Evolutionary conservation across 2,888 invertebrate species (phyloP).

Genomic region (Druceiella hillmani): DNA sequence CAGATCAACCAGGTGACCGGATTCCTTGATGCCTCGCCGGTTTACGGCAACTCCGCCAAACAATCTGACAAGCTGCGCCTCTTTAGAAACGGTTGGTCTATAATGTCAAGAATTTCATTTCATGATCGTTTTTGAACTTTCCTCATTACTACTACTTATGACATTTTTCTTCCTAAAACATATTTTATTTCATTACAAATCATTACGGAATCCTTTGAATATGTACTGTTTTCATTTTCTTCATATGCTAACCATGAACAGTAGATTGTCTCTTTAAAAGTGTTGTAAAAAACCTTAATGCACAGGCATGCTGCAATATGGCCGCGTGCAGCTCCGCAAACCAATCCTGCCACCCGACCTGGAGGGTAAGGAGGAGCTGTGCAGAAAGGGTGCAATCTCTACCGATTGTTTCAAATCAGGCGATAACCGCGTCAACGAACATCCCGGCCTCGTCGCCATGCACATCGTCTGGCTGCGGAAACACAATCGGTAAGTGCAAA

Average conservation of each 20-base stretch:
- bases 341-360: constrained; percentile 52
- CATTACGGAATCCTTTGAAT: too few species aligned
- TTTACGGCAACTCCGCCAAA: constrained; percentile 72
- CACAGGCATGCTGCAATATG: constrained; percentile 54
- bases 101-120: too few species aligned
- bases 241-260: too few species aligned
- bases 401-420: constrained; percentile 74
- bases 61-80: constrained; percentile 69
- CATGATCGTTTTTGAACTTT: too few species aligned
- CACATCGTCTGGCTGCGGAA: constrained; percentile 72
- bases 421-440: constrained; percentile 73
- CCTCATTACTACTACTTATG: too few species aligned
- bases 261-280: not conserved
- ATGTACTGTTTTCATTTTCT: too few species aligned
- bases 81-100: constrained; percentile 61
- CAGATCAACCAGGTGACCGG: constrained; percentile 82
- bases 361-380: constrained; percentile 57
- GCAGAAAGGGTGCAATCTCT: constrained; percentile 65
- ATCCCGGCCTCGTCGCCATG: constrained; percentile 70
- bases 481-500: constrained; percentile 53
- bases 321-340: constrained; percentile 56
- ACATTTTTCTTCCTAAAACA: too few species aligned
- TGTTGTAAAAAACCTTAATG: not conserved
- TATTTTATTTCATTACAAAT: too few species aligned
- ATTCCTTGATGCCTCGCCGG: constrained; percentile 74